Evolutionary conservation across 2,113 vertebrate species (phyloP), one percentile per base, ranked within the genome.

Genomic region (Ptyas mucosa): DNA sequence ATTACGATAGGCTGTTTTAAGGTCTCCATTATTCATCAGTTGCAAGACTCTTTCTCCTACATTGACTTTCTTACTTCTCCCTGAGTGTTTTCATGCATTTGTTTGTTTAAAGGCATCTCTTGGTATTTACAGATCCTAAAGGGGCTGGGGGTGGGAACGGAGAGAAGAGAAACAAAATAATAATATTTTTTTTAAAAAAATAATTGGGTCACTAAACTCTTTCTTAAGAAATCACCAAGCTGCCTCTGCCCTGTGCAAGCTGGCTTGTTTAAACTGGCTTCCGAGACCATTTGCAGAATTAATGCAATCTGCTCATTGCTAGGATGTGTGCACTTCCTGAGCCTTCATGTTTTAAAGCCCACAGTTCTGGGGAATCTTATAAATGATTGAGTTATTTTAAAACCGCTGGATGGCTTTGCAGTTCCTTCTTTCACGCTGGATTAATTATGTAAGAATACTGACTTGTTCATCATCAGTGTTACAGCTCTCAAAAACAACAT

Each of bases 401-500:
- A 98, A 97, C 96, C 94, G 96, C 96, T 98, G 97, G 96, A 98
- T 94, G 90, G 93, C 95, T 97, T 98, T 98, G 97, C 98, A 97
- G 97, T 97, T 95, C 95, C 97, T 96, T 97, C 95, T 98, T 97
- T 98, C 98, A 98, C 97, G 96, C 97, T 98, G 97, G 97, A 98
- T 98, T 98, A 98, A 98, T 98, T 98, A 98, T 97, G 97, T 98
- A 97, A 98, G 97, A 98, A 98, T 97, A 98, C 97, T 94, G 96
- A 98, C 97, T 98, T 98, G 98, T 97, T 98, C 98, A 96, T 98
- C 97, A 97, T 97, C 97, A 98, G 97, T 97, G 97, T 98, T 98
- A 97, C 95, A 98, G 98, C 96, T 97, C 97, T 98, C 97, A 97
- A 98, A 98, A 98, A 98, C 97, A 97, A 98, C 98, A 98, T 98